Conservation (phyloP, 2,797 vertebrate genomes). For the Schizopygopsis pylzovi region DNA sequence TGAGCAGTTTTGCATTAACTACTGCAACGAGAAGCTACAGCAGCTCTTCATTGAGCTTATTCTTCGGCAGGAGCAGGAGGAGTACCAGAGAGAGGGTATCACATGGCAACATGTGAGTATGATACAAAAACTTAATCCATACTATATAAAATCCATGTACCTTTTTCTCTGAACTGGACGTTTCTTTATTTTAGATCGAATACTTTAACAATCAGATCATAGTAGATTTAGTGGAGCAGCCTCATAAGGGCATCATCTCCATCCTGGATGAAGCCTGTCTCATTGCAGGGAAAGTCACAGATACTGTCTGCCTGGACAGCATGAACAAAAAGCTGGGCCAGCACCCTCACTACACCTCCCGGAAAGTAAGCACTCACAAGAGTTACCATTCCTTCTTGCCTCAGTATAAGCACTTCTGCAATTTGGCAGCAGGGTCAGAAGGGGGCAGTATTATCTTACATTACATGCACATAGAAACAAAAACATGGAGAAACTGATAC, state of each 20-base stretch:
- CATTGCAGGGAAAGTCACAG: constrained; percentile 84
- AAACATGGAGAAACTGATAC: neutral
- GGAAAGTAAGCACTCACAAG: constrained; percentile 79
- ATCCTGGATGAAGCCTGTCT: constrained; percentile 91
- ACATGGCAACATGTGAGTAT: constrained; percentile 86
- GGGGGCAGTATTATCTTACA: constrained; percentile 62
- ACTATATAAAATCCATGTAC: neutral
- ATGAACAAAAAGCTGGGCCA: constrained; percentile 86
- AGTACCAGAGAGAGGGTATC: constrained; percentile 90
- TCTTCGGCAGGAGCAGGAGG: constrained; percentile 88
- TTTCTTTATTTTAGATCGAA: constrained; percentile 78
- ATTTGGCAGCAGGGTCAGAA: constrained; percentile 60
- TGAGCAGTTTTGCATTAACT: constrained; percentile 90
- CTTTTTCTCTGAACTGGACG: neutral
- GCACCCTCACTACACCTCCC: constrained; percentile 90
- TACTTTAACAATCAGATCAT: constrained; percentile 95
- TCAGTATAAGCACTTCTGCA: constrained; percentile 48
- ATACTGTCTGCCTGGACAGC: constrained; percentile 85
- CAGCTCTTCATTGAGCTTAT: constrained; percentile 87
- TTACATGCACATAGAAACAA: neutral
- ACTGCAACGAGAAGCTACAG: constrained; percentile 88
- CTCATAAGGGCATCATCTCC: constrained; percentile 87
- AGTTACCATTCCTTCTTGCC: neutral
- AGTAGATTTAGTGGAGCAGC: constrained; percentile 90
- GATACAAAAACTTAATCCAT: neutral